These are phyloP conservation scores for Euura lappo DNA, from an alignment of 1,140 invertebrate species.

Conservation along the genomic window DNA sequence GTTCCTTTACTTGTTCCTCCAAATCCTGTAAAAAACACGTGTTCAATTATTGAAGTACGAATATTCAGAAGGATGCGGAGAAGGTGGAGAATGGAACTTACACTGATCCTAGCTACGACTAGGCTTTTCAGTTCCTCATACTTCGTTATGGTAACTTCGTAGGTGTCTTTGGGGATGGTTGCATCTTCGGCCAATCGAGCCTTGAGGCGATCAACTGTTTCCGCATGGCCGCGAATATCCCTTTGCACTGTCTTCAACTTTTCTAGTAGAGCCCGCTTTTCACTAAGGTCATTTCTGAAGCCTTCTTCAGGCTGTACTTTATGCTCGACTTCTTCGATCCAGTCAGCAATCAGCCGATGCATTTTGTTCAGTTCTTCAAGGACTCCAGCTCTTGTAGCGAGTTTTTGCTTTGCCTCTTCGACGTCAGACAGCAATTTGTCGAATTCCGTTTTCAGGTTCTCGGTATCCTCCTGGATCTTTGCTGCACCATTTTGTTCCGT, in stretches of 20 bases:
- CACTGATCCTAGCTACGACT: constrained; percentile 69
- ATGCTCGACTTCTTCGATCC: constrained; percentile 85
- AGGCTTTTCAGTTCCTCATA: constrained; percentile 73
- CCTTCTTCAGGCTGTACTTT: constrained; percentile 77
- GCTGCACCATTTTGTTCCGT: constrained; percentile 85
- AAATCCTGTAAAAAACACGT: constrained; percentile 61
- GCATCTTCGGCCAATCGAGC: constrained; percentile 69
- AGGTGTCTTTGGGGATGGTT: constrained; percentile 71
- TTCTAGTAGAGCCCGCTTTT: constrained; percentile 86
- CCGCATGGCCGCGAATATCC: constrained; percentile 78
- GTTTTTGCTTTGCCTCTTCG: constrained; percentile 75
- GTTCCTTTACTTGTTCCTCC: constrained; percentile 83
- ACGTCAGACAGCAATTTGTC: constrained; percentile 84
- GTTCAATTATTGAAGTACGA: constrained; percentile 23
- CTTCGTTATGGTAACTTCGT: constrained; percentile 71
- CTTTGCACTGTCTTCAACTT: constrained; percentile 80
- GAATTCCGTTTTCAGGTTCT: constrained; percentile 86
- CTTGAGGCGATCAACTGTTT: constrained; percentile 77
- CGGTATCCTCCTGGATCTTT: constrained; percentile 89
- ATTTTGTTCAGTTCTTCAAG: constrained; percentile 87
- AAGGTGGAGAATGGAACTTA: constrained; percentile 44
- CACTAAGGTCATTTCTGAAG: constrained; percentile 82
- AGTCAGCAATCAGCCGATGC: constrained; percentile 79
- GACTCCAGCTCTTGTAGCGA: constrained; percentile 73
- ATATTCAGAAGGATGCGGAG: constrained; percentile 5